Evolutionary conservation across 1,140 invertebrate genomes (phyloP), one percentile per base, ranked within the genome.

Genomic region (Camponotus floridanus): DNA sequence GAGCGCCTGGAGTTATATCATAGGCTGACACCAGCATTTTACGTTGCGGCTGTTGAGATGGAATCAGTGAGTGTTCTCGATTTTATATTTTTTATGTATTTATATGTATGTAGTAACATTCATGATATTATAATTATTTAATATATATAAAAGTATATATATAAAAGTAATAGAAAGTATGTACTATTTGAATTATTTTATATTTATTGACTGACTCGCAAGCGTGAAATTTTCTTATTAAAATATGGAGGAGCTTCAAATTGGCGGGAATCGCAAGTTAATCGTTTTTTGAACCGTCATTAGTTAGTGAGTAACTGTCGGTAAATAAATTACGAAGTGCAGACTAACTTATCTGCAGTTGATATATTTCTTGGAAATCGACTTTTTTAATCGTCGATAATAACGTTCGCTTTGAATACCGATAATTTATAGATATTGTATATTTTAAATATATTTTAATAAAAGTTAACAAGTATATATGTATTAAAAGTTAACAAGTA

Each of bases 321-420:
- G 6, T 81, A 70, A 71, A 42, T 33, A 26, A 26, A 18, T 51
- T 78, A 15, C 4, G 21, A 48, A 39, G 57, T 39, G 45, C 9
- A 26, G 78, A 31, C n/a, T 57, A 70, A 70, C 33, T 80, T 55
- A 64, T 3, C 8, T 31, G 18, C 33, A 48, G 11, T 42, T 70
- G 67, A 48, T 70, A 48, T 31, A 39, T 39, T 31, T 62, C 42
- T 7, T 2, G 62, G 3, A 65, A 61, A 31, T 18, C 31, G 39
- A 11, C 1, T 15, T 61, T 6, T 61, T 6, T n/a, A 8, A 59
- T 8, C 6, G 15, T 78, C 18, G 42, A 26, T 70, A 55, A 65
- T 2, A 15, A 6, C 6, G 6, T 15, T 9, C 3, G 21, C 21
- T 51, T 79, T 21, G 15, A 45, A n/a, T 65, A 15, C 42, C 13